Conservation (phyloP, 2,888 invertebrate genomes). For the Hirtodrosophila duncani region DNA sequence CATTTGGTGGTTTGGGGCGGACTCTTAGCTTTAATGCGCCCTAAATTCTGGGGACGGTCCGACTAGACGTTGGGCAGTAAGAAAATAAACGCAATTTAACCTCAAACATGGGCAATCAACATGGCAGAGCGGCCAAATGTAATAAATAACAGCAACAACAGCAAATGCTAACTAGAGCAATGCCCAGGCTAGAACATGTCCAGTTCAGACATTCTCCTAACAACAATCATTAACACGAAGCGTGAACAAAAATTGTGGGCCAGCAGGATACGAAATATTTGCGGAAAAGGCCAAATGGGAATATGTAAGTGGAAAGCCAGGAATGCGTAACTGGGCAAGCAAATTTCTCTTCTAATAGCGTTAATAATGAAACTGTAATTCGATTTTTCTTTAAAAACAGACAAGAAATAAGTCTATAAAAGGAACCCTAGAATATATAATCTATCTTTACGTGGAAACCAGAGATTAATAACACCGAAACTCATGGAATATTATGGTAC, state of each 20-base stretch:
- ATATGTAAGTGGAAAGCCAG: constrained; percentile 1
- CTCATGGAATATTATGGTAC: too few relatives aligned
- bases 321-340: too few relatives aligned
- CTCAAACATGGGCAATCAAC: constrained; percentile 64
- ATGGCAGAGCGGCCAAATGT: constrained; percentile 56
- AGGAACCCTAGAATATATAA: too few relatives aligned
- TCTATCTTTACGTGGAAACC: too few relatives aligned
- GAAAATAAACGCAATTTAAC: constrained; percentile 54
- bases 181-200: constrained; percentile 52
- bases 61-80: constrained; percentile 19
- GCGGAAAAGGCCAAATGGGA: constrained; percentile 13
- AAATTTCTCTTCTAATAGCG: too few relatives aligned
- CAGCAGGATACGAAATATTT: constrained; percentile 58
- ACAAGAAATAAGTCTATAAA: too few relatives aligned
- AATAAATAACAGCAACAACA: constrained; percentile 56
- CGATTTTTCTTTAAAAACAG: too few relatives aligned
- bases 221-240: constrained; percentile 61
- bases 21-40: constrained; percentile 53
- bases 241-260: constrained; percentile 45
- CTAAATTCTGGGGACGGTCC: constrained; percentile 23
- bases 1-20: constrained; percentile 63
- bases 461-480: too few relatives aligned
- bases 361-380: too few relatives aligned
- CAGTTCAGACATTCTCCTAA: too few relatives aligned
- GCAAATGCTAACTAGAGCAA: constrained; percentile 44